Evolutionary conservation across 1,140 invertebrate genomes (phyloP), one percentile per base, ranked within the genome.

Genomic region (Radopholus similis): DNA sequence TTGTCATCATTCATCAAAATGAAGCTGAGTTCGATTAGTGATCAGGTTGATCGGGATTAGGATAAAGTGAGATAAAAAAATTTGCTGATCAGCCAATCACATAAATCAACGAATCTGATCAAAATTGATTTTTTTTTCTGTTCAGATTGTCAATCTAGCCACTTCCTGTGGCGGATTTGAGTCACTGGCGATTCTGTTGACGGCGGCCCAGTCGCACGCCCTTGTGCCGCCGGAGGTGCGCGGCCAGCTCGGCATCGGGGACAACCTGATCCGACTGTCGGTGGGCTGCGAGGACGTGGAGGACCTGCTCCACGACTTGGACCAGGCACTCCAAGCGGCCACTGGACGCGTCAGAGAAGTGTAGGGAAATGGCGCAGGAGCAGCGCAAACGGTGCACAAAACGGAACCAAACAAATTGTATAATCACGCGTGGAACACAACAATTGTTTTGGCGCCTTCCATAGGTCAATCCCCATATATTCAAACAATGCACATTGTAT

Each of bases 231-330:
- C 51, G 30, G 88, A 89, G 18, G 87, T 90, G 66, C 84, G 92
- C 75, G 85, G 81, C 30, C 80, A 85, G 37, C 85, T 97, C 5
- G 91, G 91, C 4, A 95, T 97, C 53, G 88, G 87, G 0, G 91
- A 96, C 80, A 88, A 88, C 35, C 85, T 97, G 1, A 88, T 98
- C 64, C 87, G 95, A 64, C 83, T 97, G 6, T 96, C 93, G 0
- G 89, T 97, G 38, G 94, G 95, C 2, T 84, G 97, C 5, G 95
- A 97, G 86, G 88, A 91, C 73, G 85, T 87, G 6, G 86, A 90
- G 37, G 94, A 97, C 86, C 85, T 97, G 11, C 88, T 96, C 30
- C 83, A 86, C n/a, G 95, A 97, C 85, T 78, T 97, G 4, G 88
- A 91, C 65, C 34, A 70, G 38, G 68, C 68, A 30, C 38, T 70